Base-by-base conservation (phyloP, 1,140 invertebrate species). In the Atta cephalotes region DNA sequence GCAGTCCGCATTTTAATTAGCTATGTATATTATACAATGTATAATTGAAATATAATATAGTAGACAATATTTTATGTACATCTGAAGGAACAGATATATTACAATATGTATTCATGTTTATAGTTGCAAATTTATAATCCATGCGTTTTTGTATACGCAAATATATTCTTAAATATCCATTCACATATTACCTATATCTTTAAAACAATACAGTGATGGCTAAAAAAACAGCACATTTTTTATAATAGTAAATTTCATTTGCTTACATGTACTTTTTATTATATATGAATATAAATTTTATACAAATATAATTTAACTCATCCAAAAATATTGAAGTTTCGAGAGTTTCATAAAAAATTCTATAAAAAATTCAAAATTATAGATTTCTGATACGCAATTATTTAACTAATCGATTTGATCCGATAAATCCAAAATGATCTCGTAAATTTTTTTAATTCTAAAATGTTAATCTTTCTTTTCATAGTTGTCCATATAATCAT, bases 281-380 rank as follows among this genome's bases (percentile, higher is more conserved):
- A 35, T 35, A 35, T 35, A 35, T 31, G 5, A 31, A 31, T 31
- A 31, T 31, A 31, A 31, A 31, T 31, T 31, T 31, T 31, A 35
- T 35, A 35, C 6, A 35, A 35, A 35, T 6, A 35, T 35, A 35
- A 35, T 35, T 35, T 35, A 35, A 35, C 5, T 35, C 5, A 35
- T 35, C 31, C 0, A 35, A 35, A 35, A 35, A 35, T 35, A 39
- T 31, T 21, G 5, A 63, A 63, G 9, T 39, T 45, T 45, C 9
- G 9, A 9, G 39, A 45, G 39, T 53, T 53, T 6, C 16, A 18
- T 68, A 9, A 9, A 53, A 68, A 39, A 39, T 35, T 68, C 3
- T 18, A 31, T 66, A 66, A 66, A 66, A 63, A 39, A 35, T 65
- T 65, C 1, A 65, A 35, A 35, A 35, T 66, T 66, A 39, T n/a